Conservation (phyloP, 2,113 vertebrate species). For the Lophotis ruficrista region DNA sequence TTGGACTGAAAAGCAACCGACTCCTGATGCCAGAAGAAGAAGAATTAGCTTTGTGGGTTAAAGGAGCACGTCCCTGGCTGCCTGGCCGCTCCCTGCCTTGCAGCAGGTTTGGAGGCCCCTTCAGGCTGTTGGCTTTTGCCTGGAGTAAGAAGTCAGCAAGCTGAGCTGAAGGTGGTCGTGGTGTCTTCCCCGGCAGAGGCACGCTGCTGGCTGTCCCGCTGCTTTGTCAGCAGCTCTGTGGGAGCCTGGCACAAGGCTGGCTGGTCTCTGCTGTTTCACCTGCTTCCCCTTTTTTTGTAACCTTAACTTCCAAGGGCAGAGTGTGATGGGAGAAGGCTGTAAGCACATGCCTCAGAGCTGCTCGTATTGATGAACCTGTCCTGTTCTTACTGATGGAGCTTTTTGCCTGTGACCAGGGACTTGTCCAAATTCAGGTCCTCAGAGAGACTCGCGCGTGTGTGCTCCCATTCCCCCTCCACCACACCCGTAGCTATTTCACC, state of each 20-base stretch:
- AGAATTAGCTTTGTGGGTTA: not conserved
- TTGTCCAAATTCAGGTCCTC: not conserved
- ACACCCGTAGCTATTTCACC: not conserved
- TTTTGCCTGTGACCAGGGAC: not conserved
- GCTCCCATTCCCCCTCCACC: not conserved
- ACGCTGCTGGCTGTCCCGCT: not conserved
- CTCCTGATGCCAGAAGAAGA: not conserved
- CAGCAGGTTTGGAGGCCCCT: not conserved
- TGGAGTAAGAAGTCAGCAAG: not conserved
- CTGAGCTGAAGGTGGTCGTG: not conserved
- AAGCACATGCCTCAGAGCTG: not conserved
- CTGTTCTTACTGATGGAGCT: not conserved
- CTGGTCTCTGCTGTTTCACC: not conserved
- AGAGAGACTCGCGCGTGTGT: rapidly evolving
- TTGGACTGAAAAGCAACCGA: not conserved
- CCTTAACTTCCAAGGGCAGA: not conserved
- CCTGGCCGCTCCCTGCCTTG: not conserved
- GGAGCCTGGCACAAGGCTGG: not conserved
- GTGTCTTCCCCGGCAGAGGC: not conserved
- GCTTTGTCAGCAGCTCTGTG: not conserved
- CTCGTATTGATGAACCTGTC: rapidly evolving
- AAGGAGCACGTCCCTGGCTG: not conserved
- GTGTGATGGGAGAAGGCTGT: not conserved
- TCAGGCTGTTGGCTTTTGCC: not conserved
- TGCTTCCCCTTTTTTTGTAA: not conserved